Base-by-base conservation (phyloP, 2,888 invertebrate species). In the Aphodius sticticus region DNA sequence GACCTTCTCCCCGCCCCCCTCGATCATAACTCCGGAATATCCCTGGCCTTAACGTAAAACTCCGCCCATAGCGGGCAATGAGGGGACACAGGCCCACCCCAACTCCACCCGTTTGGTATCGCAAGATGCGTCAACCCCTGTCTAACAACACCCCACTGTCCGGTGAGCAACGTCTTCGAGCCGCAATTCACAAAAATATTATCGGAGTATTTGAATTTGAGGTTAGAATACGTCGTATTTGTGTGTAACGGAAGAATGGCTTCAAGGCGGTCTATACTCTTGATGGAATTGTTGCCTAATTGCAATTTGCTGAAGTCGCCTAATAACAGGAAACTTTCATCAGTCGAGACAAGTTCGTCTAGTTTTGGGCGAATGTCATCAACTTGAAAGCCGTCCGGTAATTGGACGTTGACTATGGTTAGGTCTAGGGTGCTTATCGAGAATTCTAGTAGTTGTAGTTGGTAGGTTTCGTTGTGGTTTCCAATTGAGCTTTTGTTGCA, bases 81-180 rank as follows among this genome's bases (percentile, higher is more conserved):
- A 69, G 93, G 92, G 36, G 95, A 95, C 1, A 93, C 95, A 0
- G 93, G 91, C 0, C 96, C 96, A 12, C 95, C 95, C 96, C 95
- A 96, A 16, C 92, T 92, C 96, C 96, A 96, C 5, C 95, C 95
- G n/a, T 93, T 91, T 0, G 96, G 96, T 82, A 96, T 96, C 76
- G 95, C 95, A 77, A 95, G 89, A 85, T 95, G 95, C 80, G 93
- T 93, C 70, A 96, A 89, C 0, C 96, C 96, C 15, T 93, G 92
- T 77, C 92, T 91, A 69, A 96, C 91, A n/a, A 93, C 91, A 6
- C 93, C 94, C 72, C 91, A 90, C 78, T 90, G 87, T 0, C 93
- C 92, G 81, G 93, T 93, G 83, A 88, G 84, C 79, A 87, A 86
- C 69, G 83, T 80, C 78, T 86, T 85, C 15, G 86, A 81, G 77